Conservation (phyloP, 2,888 invertebrate genomes). For the Gnatocerus cornutus region DNA sequence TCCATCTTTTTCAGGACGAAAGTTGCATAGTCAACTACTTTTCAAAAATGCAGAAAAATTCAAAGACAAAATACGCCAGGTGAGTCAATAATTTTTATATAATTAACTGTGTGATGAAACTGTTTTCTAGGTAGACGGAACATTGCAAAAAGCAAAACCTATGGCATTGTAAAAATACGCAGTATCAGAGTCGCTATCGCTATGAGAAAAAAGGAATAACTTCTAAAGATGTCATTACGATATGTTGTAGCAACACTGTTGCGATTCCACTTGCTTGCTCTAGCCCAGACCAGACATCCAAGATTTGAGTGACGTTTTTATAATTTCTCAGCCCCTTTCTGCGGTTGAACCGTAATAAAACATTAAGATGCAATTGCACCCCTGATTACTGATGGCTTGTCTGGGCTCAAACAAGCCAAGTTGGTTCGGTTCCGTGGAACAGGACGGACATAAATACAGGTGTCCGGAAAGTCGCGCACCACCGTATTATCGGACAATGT, state of each 20-base stretch:
- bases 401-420: no score
- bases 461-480: no score
- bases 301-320: no score
- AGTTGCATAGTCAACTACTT: slow-evolving; percentile 22
- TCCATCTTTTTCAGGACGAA: neutral
- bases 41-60: slow-evolving; percentile 10
- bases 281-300: no score
- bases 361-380: no score
- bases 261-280: no score
- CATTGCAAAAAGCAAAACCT: slow-evolving; percentile 44
- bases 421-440: no score
- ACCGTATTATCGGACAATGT: no score
- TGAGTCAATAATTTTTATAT: neutral
- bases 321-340: no score
- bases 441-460: no score
- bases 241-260: slow-evolving; percentile 71
- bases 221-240: slow-evolving; percentile 70
- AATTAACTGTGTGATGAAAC: slow-evolving; percentile 53
- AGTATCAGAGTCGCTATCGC: slow-evolving; percentile 70
- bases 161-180: slow-evolving; percentile 57
- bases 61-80: slow-evolving; percentile 19
- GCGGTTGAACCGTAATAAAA: no score
- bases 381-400: no score
- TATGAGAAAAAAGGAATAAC: slow-evolving; percentile 68
- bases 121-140: slow-evolving; percentile 2